A percentile compares a stretch with the other conserved stretches of the same genome.
Conservation (phyloP, 2,113 vertebrate genomes). For the Forbesichthys agassizii region DNA sequence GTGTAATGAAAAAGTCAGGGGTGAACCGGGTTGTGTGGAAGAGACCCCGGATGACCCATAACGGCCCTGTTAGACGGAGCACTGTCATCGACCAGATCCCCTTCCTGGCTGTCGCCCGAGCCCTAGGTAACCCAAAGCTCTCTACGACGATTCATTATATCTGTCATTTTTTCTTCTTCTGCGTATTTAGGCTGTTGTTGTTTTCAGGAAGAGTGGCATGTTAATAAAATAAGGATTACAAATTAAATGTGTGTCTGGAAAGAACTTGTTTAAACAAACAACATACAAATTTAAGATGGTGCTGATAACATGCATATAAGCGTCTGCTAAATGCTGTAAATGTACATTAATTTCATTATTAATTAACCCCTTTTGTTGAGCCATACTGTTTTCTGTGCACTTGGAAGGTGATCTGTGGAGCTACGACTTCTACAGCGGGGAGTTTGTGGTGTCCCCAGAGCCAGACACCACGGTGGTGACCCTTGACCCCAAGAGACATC, state of each 20-base stretch:
- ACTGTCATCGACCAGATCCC: constrained; percentile 98
- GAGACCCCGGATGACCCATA: constrained; percentile 91
- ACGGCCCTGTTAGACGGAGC: constrained; percentile 93
- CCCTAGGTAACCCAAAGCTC: constrained; percentile 69
- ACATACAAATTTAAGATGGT: no score
- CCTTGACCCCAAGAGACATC: constrained; percentile 89
- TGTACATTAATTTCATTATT: no score
- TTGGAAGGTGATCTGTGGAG: constrained; percentile 93
- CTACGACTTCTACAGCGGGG: constrained; percentile 97
- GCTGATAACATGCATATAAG: no score
- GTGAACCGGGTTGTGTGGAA: constrained; percentile 99
- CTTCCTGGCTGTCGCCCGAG: constrained; percentile 94
- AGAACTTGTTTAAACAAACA: no score
- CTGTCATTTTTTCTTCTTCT: no score
- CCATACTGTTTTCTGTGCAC: not conserved
- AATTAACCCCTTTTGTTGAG: no score
- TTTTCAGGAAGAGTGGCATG: no score
- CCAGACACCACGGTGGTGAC: constrained; percentile 95
- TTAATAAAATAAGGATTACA: no score
- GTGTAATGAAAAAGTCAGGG: constrained; percentile 98
- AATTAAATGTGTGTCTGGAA: no score
- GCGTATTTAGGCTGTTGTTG: no score
- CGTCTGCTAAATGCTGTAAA: no score
- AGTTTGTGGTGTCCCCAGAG: constrained; percentile 97
- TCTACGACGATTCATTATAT: no score